Evolutionary conservation across 2,888 invertebrate genomes (phyloP), one percentile per base, ranked within the genome.

Genomic region (Ommatoiulus sabulosus): DNA sequence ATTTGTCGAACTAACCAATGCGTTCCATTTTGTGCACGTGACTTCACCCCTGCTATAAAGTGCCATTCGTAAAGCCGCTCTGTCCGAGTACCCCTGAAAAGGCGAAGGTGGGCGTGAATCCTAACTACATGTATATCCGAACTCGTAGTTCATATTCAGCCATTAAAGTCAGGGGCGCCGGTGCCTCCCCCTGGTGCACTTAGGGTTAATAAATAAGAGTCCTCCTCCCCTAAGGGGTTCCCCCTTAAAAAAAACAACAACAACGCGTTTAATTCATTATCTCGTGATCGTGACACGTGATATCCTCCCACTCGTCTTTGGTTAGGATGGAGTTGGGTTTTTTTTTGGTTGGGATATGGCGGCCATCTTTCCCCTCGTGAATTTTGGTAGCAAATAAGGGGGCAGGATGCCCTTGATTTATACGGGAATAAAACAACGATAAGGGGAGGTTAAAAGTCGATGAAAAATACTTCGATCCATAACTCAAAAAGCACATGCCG

Each of bases 391-490:
- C 63, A n/a, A 63, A 63, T n/a, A 63, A 17, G 17, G 57, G 17
- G 57, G 57, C 17, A 17, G 57, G 17, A 57, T 4, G 0, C n/a
- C 63, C 72, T 20, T 72, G 72, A 72, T 72, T 72, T 72, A 72
- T 20, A 72, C 4, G 24, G 6, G n/a, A 5, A 20, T 72, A 72
- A 72, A 72, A 72, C 24, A 72, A 24, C 72, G 72, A 72, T 72
- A 72, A 72, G 72, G 72, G 72, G 72, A 72, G 72, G 72, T 72
- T 72, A 72, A 72, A 72, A 24, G 72, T 24, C 24, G 72, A 72
- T 72, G 35, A 35, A 35, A 35, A 35, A 35, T 35, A 35, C 35
- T 35, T 35, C 2, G 2, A 2, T 35, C 2, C 35, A 35, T 35
- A 35, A 35, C 35, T 35, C 35, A 35, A 35, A 35, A 35, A 35